Conservation (phyloP, 2,797 vertebrate genomes). For the Luscinia luscinia region DNA sequence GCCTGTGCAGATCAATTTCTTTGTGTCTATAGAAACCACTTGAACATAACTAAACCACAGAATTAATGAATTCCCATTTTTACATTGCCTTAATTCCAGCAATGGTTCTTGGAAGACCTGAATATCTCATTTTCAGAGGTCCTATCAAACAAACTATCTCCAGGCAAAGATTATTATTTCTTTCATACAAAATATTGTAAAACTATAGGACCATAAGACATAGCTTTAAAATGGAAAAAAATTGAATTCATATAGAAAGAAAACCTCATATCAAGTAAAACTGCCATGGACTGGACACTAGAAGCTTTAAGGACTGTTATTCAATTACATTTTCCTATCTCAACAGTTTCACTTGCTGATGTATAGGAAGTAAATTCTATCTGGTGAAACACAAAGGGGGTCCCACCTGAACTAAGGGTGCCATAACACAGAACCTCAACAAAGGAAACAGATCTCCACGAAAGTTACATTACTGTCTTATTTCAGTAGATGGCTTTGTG, state of each 20-base stretch:
- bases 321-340: not conserved
- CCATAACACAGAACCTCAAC: not conserved
- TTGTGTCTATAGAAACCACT: not conserved
- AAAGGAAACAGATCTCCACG: not conserved
- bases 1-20: not conserved
- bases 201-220: not conserved
- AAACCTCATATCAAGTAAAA: not conserved
- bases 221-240: not conserved
- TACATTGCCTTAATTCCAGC: not conserved
- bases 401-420: not conserved
- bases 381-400: not conserved
- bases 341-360: not conserved
- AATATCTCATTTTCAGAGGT: not conserved
- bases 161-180: not conserved
- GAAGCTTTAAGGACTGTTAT: not conserved
- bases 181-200: not conserved
- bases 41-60: not conserved
- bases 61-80: not conserved
- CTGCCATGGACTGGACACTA: not conserved
- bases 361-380: not conserved
- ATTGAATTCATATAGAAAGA: not conserved
- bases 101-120: not conserved
- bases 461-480: not conserved
- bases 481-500: not conserved
- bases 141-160: not conserved